Evolutionary conservation across 2,113 vertebrate species (phyloP).

Genomic region (Pithys albifrons): DNA sequence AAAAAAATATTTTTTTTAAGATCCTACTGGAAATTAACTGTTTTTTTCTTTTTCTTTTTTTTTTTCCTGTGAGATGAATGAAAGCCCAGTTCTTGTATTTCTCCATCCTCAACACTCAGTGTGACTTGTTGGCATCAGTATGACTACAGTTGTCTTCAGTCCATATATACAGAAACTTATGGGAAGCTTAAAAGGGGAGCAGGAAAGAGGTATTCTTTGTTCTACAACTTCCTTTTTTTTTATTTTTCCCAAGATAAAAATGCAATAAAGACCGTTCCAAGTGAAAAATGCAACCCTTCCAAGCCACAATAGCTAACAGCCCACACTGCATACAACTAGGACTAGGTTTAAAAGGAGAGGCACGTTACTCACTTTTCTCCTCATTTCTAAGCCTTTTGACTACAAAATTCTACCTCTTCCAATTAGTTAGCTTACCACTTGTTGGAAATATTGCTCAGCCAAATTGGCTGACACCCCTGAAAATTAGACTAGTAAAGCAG

Average conservation of each 20-base stretch:
- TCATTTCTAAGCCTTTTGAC: background rate
- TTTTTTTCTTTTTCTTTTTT: background rate
- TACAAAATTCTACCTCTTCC: background rate
- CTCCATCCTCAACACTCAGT: background rate
- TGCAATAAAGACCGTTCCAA: background rate
- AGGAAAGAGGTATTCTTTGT: background rate
- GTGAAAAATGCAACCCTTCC: background rate
- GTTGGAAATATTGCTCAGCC: background rate
- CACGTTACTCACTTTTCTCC: background rate
- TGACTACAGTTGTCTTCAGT: background rate
- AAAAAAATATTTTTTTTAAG: background rate
- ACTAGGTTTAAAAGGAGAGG: background rate
- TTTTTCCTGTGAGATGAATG: background rate
- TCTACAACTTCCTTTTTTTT: background rate
- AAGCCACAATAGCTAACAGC: background rate
- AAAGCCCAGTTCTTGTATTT: background rate
- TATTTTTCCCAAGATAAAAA: background rate
- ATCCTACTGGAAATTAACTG: background rate
- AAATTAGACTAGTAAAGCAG: background rate
- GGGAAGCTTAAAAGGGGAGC: background rate
- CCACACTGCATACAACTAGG: background rate
- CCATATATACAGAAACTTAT: background rate
- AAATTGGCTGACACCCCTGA: background rate
- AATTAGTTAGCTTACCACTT: background rate
- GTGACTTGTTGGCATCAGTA: background rate